Evolutionary conservation across 2,888 invertebrate species (phyloP), one percentile per base, ranked within the genome.

Genomic region (Desoria tigrina): DNA sequence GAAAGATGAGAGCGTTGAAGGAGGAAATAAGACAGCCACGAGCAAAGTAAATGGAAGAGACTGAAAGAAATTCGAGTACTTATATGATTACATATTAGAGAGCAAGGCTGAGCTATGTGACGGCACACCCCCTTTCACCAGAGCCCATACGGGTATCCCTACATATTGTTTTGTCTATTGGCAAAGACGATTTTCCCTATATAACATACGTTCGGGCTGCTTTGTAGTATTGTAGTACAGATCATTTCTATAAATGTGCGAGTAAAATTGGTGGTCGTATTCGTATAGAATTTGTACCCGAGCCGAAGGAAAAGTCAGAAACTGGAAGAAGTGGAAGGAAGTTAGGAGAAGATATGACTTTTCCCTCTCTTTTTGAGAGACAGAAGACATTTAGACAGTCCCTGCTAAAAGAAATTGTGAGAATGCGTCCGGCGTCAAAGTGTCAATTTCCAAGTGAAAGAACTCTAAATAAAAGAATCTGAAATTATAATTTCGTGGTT

Each of bases 371-470:
- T 16, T 23, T 57, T 57, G 57, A 57, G 21, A 45, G 45, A 45
- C 16, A 45, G n/a, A 11, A 18, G 45, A 32, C 32, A 32, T 11
- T 23, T 53, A 53, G 53, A 53, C 53, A 26, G 24, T 21, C 51
- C 53, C 54, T 61, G 21, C 18, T 24, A 28, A 42, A 61, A 54
- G 39, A 61, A 42, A 61, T 49, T 53, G 61, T 32, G 60, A 60
- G 51, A 61, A 61, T 53, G 54, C 69, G 66, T 67, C 59, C 56
- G 63, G 56, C 63, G 73, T 71, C 71, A 73, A 73, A 71, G 71
- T 73, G 71, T 73, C 73, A 73, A 69, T 73, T 73, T 71, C 66
- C 68, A 71, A 71, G 67, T 69, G 65, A 65, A 62, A 60, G 63
- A 66, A 66, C 68, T 71, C 67, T 71, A 71, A 71, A 68, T 71